A percentile compares a stretch with the other conserved stretches of the same genome.
These are phyloP conservation scores for Furcula furcula DNA, from an alignment of 2,888 invertebrate species.

Conservation along the genomic window DNA sequence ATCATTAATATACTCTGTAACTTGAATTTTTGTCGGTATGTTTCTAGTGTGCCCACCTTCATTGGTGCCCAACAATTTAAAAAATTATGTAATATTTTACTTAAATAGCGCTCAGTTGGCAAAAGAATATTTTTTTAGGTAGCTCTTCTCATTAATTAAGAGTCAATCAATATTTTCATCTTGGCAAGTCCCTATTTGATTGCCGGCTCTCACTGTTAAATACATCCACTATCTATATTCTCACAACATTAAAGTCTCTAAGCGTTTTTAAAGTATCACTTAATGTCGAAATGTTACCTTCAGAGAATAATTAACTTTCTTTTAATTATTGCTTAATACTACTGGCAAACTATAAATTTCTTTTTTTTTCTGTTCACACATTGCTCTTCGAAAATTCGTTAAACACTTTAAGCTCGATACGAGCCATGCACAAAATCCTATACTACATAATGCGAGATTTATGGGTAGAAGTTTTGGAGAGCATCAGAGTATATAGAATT, in stretches of 20 bases:
- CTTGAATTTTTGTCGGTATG: no score
- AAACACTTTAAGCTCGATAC: slow-evolving; percentile 67
- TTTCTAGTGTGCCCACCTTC: no score
- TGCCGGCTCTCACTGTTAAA: slow-evolving; percentile 21
- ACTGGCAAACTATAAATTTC: slow-evolving; percentile 21
- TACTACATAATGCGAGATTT: slow-evolving; percentile 39
- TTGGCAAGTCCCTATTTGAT: slow-evolving; percentile 28
- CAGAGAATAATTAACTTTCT: slow-evolving; percentile 28
- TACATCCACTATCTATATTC: slow-evolving; percentile 8
- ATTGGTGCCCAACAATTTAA: no score
- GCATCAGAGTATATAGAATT: slow-evolving; percentile 86
- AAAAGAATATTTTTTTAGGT: slow-evolving; percentile 5
- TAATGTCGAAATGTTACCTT: slow-evolving; percentile 20
- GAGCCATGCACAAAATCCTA: slow-evolving; percentile 57
- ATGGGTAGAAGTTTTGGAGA: slow-evolving; percentile 86
- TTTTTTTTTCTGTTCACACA: slow-evolving; percentile 28
- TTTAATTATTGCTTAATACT: slow-evolving; percentile 27
- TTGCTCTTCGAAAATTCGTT: slow-evolving; percentile 34
- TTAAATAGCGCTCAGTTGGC: background rate
- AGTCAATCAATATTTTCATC: slow-evolving; percentile 13
- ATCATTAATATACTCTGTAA: no score
- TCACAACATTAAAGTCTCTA: slow-evolving; percentile 18
- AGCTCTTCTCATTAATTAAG: slow-evolving; percentile 19
- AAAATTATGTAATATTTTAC: background rate
- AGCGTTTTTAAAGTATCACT: slow-evolving; percentile 27